A percentile compares a stretch with the other conserved stretches of the same genome.
These are phyloP conservation scores for Dryas iulia DNA, from an alignment of 1,140 invertebrate genomes.

Conservation along the genomic window DNA sequence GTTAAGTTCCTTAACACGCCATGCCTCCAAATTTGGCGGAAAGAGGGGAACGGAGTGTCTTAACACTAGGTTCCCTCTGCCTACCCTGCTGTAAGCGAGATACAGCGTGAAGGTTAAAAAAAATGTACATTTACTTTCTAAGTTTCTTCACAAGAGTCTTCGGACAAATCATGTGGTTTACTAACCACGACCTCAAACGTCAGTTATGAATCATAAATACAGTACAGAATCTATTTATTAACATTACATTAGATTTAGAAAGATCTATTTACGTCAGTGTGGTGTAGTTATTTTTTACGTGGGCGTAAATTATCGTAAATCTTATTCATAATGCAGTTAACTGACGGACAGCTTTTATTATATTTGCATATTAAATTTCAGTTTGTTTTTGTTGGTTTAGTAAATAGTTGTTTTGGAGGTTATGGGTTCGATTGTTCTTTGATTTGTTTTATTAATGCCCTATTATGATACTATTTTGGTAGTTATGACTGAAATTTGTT, in stretches of 20 bases:
- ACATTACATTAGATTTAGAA: conserved; percentile 28
- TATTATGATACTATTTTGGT: no score
- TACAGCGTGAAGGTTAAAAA: no score
- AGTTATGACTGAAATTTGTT: no score
- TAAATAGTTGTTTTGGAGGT: neutral
- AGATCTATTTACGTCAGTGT: conserved; percentile 20
- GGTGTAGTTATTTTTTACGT: conserved; percentile 3
- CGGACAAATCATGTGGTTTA: neutral
- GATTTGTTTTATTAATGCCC: neutral
- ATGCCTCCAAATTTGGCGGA: no score
- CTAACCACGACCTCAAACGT: neutral
- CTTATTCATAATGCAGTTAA: conserved; percentile 1
- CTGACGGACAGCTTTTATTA: neutral
- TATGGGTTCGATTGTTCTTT: neutral
- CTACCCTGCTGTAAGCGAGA: no score
- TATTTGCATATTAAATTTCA: neutral
- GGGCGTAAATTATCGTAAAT: conserved; percentile 1
- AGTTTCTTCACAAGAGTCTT: no score
- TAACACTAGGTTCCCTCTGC: no score
- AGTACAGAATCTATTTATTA: neutral
- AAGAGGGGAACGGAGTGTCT: no score
- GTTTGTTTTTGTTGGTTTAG: neutral
- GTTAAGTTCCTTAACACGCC: no score
- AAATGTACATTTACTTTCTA: no score
- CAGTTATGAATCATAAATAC: neutral